Evolutionary conservation across 1,140 invertebrate genomes (phyloP).

Genomic region (Saccostrea cuccullata): DNA sequence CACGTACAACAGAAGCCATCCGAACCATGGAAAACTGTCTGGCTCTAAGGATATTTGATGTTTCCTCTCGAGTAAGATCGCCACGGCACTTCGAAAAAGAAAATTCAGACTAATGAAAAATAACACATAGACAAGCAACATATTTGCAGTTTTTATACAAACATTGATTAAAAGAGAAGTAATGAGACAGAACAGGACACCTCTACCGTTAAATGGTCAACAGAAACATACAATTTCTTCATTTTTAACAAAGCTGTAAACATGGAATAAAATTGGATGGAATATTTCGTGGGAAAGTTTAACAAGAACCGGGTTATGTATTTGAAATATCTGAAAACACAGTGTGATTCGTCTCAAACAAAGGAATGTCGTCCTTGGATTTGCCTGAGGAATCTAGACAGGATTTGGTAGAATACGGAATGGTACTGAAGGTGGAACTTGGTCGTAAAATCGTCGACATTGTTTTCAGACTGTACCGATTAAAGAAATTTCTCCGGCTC

Average conservation of each 20-base stretch:
- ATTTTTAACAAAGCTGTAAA: not conserved
- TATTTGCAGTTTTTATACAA: not conserved
- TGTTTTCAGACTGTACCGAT: not conserved
- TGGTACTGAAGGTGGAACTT: conserved; percentile 13
- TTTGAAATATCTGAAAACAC: conserved; percentile 7
- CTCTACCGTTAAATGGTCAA: not conserved
- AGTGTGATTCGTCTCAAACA: not conserved
- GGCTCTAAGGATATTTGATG: conserved; percentile 6
- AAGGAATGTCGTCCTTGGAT: conserved; percentile 30
- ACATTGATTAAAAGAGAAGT: not conserved
- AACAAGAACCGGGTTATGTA: not conserved
- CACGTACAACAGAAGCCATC: not conserved
- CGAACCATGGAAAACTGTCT: not conserved
- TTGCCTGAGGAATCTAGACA: conserved; percentile 1
- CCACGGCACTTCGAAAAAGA: conserved; percentile 25
- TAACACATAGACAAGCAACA: not conserved
- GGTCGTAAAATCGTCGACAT: not conserved
- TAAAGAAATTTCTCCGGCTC: not conserved
- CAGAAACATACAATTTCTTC: not conserved
- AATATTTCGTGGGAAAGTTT: not conserved
- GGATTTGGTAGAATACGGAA: conserved; percentile 9
- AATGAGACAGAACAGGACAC: not conserved
- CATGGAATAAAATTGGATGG: not conserved
- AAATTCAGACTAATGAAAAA: conserved; percentile 3
- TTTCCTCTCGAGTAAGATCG: not conserved